These are phyloP conservation scores for Stercorarius parasiticus DNA, from an alignment of 2,113 vertebrate species.

Conservation along the genomic window DNA sequence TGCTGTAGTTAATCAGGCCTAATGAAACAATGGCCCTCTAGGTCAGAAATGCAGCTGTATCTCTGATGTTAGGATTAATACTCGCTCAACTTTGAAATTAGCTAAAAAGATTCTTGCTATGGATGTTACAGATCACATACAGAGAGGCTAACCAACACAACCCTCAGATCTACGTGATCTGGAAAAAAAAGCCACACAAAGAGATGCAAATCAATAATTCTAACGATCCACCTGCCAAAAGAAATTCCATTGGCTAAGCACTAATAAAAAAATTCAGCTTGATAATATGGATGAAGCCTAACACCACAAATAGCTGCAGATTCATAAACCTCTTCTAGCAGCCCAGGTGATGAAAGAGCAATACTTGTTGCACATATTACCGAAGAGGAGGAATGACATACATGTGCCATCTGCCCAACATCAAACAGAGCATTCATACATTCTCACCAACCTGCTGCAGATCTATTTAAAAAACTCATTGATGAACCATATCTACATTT, in stretches of 20 bases:
- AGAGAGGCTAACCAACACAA: background rate
- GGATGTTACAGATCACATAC: background rate
- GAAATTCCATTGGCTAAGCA: background rate
- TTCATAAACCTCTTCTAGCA: background rate
- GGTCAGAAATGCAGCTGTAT: slow-evolving; percentile 47
- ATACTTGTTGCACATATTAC: background rate
- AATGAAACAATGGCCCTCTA: slow-evolving; percentile 19
- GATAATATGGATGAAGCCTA: background rate
- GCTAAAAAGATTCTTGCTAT: background rate
- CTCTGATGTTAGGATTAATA: slow-evolving; percentile 23
- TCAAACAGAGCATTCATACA: background rate
- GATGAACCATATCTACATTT: background rate
- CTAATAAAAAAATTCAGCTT: background rate
- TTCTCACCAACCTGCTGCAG: background rate
- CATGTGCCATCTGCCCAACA: background rate
- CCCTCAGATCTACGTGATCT: background rate
- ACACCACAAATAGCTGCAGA: background rate
- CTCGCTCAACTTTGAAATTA: background rate
- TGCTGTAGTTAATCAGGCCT: slow-evolving; percentile 12
- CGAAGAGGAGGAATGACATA: background rate
- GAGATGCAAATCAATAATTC: background rate
- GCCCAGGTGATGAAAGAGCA: background rate
- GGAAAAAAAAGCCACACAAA: background rate
- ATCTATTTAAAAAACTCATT: background rate
- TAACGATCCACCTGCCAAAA: background rate